Conservation (phyloP, 2,797 vertebrate genomes). For the Nannoperca obscura region DNA sequence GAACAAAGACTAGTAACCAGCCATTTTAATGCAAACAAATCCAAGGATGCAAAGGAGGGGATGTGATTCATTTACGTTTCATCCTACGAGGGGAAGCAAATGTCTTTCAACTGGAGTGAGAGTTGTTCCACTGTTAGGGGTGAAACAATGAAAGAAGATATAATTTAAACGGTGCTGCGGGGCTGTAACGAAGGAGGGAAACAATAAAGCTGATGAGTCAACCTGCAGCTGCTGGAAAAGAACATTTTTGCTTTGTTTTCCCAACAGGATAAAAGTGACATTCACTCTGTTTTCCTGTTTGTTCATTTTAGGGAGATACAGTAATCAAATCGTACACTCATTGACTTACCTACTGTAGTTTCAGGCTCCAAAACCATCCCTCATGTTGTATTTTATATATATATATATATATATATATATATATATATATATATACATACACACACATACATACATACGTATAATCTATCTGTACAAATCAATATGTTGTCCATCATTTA, state of each 20-base stretch:
- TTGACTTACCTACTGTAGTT: neutral
- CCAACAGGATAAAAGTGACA: neutral
- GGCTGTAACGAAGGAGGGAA: neutral
- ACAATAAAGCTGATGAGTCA: conserved; percentile 30
- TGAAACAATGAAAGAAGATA: conserved; percentile 3
- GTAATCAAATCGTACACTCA: neutral
- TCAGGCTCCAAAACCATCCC: neutral
- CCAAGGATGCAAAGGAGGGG: neutral
- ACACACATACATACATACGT: too few relatives aligned
- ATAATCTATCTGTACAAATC: too few relatives aligned
- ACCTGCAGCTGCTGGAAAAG: conserved; percentile 28
- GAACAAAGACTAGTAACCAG: neutral
- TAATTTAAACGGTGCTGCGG: conserved; percentile 1
- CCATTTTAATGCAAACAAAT: neutral
- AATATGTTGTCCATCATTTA: too few relatives aligned
- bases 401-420: too few relatives aligned
- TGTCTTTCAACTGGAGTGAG: neutral
- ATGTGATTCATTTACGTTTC: conserved; percentile 11
- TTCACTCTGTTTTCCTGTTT: too few relatives aligned
- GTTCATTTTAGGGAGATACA: neutral
- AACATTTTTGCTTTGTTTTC: neutral
- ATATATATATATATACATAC: too few relatives aligned
- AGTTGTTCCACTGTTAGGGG: neutral
- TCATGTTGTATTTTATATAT: neutral
- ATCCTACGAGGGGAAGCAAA: conserved; percentile 13